Conservation (phyloP, 2,113 vertebrate genomes). For the Corynorhinus townsendii region DNA sequence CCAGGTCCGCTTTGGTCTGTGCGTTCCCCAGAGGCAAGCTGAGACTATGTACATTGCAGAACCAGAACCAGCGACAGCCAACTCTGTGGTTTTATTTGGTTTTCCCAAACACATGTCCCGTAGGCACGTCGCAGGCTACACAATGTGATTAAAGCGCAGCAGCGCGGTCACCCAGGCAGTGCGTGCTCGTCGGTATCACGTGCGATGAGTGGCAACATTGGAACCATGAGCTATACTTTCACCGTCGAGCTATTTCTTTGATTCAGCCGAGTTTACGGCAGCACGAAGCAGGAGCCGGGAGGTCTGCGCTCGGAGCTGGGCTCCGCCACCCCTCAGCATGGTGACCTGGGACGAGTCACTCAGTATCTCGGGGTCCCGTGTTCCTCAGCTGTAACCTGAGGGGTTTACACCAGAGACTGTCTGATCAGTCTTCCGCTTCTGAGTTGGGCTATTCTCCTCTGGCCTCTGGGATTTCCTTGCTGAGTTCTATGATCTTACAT, state of each 20-base stretch:
- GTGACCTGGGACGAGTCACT: not conserved
- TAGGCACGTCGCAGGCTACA: slow-evolving; percentile 18
- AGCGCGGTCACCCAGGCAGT: not conserved
- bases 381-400: not conserved
- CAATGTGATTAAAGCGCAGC: slow-evolving; percentile 28
- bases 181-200: slow-evolving; percentile 21
- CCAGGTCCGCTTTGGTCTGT: slow-evolving; percentile 57
- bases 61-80: slow-evolving; percentile 42
- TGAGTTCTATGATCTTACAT: not conserved
- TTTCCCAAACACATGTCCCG: slow-evolving; percentile 58
- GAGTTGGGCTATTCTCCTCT: not conserved
- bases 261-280: not conserved
- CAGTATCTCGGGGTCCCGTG: not conserved
- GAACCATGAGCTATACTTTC: not conserved
- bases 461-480: not conserved
- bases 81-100: slow-evolving; percentile 61
- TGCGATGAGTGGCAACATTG: not conserved
- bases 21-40: slow-evolving; percentile 60
- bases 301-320: not conserved
- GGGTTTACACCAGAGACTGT: not conserved
- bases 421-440: not conserved
- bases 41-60: slow-evolving; percentile 66
- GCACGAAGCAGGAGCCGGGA: not conserved
- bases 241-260: slow-evolving; percentile 40
- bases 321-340: not conserved